A percentile compares a stretch with the other conserved stretches of the same genome.
These are phyloP conservation scores for Campylorhamphus procurvoides DNA, from an alignment of 2,113 vertebrate genomes.

Conservation along the genomic window DNA sequence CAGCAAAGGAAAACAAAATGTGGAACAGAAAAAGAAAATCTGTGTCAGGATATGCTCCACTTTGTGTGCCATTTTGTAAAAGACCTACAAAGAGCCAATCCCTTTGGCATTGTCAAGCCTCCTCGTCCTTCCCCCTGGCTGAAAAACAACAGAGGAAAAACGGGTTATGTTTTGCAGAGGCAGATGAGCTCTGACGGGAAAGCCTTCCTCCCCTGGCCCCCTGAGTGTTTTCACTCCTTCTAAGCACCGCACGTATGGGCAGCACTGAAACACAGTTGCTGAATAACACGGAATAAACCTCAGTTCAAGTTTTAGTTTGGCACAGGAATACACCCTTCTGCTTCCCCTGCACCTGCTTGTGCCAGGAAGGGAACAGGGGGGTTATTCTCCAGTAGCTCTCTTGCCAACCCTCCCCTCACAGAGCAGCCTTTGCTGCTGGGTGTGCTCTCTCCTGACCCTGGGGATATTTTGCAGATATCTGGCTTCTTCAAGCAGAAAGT, in stretches of 20 bases:
- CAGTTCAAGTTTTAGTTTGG: not conserved
- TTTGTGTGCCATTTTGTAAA: not conserved
- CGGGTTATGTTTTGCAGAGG: not conserved
- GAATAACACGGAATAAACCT: not conserved
- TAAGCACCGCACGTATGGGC: accelerated
- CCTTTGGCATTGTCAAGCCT: not conserved
- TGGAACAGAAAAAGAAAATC: not conserved
- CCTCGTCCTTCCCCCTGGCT: not conserved
- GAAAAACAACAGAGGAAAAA: not conserved
- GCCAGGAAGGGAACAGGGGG: not conserved
- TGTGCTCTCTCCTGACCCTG: not conserved
- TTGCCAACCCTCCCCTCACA: not conserved
- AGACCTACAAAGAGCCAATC: not conserved
- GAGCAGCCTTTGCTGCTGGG: not conserved
- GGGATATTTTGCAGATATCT: not conserved
- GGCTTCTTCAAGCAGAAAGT: not conserved
- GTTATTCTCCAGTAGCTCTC: not conserved
- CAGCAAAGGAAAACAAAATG: not conserved
- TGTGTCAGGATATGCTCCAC: not conserved
- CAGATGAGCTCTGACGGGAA: not conserved
- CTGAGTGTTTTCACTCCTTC: not conserved
- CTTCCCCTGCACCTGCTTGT: not conserved
- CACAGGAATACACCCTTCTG: not conserved
- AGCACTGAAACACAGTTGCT: not conserved
- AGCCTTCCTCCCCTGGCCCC: accelerated